Base-by-base conservation (phyloP, 2,888 invertebrate species). In the Helicoverpa assulta region DNA sequence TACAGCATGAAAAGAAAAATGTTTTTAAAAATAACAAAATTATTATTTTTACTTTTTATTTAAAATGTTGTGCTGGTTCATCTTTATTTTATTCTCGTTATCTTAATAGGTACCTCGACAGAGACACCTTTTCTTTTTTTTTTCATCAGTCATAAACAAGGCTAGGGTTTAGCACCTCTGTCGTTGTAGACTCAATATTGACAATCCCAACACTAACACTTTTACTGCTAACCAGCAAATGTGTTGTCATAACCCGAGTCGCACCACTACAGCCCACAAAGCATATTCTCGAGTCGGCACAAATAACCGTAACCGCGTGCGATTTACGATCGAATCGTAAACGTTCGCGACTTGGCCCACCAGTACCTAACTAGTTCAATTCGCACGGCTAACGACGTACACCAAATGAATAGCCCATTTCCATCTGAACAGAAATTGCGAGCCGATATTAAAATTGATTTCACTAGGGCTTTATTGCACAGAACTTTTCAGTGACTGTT, bases 401-500 rank as follows among this genome's bases (percentile, higher is more conserved):
- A 81, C 81, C 77, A 82, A 90, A 89, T 89, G 88, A 88, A 89
- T 88, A 83, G 85, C 85, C 81, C 85, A 83, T 84, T 85, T 80
- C 80, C 78, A 82, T 80, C 67, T 67, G 80, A 73, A 72, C 82
- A 73, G 80, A 78, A 80, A 83, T 76, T 78, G 81, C 76, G 79
- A 59, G 78, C 64, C 84, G 86, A 89, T 91, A 92, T 92, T 90
- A 91, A 91, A 92, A 92, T 91, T 91, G 90, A 91, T 92, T 90
- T 88, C 85, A 73, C 84, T 85, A 87, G 78, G 79, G 85, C 86
- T 87, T 86, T 91, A 90, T 90, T 90, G 90, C 85, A 73, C 79
- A 76, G 79, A 83, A 85, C 87, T 86, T 86, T 88, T 87, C 84
- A 76, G 76, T 80, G 84, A 86, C 85, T 86, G 85, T 84, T 87